Evolutionary conservation across 2,797 vertebrate genomes (phyloP).

Genomic region (Spea hammondii): DNA sequence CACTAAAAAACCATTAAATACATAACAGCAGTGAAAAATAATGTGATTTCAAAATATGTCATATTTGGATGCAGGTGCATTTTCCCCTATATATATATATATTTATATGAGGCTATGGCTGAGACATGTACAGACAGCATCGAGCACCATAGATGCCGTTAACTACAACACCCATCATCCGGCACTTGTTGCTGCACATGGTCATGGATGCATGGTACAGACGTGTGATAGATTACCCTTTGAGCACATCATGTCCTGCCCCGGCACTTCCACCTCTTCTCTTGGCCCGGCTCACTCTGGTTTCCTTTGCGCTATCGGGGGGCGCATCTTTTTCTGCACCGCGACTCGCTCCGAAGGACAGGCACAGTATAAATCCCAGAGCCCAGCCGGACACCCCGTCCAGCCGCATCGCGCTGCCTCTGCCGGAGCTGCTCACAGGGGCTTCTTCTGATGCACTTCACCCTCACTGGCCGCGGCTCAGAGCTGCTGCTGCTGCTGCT

Average conservation of each 20-base stretch:
- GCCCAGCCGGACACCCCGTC: conserved; percentile 76
- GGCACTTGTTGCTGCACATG: not conserved
- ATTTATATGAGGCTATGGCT: too few relatives aligned
- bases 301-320: conserved; percentile 71
- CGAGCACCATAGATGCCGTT: not conserved
- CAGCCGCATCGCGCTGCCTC: conserved; percentile 69
- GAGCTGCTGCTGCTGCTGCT: not conserved
- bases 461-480: conserved; percentile 54
- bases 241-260: conserved; percentile 83
- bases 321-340: conserved; percentile 69
- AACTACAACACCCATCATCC: not conserved
- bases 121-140: too few relatives aligned
- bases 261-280: conserved; percentile 70
- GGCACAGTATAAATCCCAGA: conserved; percentile 75
- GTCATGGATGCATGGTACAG: not conserved
- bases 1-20: too few relatives aligned
- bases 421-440: conserved; percentile 3
- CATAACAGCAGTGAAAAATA: too few relatives aligned
- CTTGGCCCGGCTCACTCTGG: conserved; percentile 84
- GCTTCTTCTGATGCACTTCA: conserved; percentile 50
- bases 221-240: conserved; percentile 76
- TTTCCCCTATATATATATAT: too few relatives aligned
- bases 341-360: conserved; percentile 69
- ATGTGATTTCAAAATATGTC: too few relatives aligned
- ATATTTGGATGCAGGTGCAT: too few relatives aligned